These are phyloP conservation scores for Hozukius guyotensis DNA, from an alignment of 2,797 vertebrate genomes.

Conservation along the genomic window DNA sequence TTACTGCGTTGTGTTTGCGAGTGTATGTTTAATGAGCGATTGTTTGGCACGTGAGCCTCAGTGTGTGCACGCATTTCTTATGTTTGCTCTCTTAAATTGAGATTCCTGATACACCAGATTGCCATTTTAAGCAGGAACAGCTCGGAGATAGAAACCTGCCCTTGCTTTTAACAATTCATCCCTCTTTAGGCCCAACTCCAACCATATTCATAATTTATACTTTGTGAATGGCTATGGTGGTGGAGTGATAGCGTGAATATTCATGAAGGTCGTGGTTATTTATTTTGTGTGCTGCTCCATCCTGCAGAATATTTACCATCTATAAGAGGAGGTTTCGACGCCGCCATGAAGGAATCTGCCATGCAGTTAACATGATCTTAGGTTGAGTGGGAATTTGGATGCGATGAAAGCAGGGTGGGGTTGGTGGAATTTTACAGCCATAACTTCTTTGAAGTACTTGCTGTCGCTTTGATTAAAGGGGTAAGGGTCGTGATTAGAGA, in stretches of 20 bases:
- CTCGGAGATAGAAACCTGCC: neutral
- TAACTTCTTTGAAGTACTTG: constrained; percentile 63
- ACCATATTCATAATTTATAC: constrained; percentile 65
- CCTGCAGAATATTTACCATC: neutral
- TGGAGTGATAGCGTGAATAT: constrained; percentile 46
- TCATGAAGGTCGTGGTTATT: constrained; percentile 52
- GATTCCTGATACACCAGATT: constrained; percentile 19
- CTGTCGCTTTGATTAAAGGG: constrained; percentile 66
- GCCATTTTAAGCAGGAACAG: neutral
- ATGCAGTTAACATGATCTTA: constrained; percentile 42
- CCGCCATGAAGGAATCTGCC: constrained; percentile 25
- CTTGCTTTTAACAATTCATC: constrained; percentile 18
- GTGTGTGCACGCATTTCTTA: constrained; percentile 12
- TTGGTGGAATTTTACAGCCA: constrained; percentile 38
- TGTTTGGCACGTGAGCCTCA: neutral
- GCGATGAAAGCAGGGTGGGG: constrained; percentile 45
- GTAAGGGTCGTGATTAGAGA: constrained; percentile 53
- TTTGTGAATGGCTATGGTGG: constrained; percentile 57
- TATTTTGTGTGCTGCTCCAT: constrained; percentile 34
- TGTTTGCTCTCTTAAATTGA: constrained; percentile 28
- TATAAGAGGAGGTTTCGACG: neutral
- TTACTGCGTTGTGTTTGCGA: neutral
- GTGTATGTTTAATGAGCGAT: neutral
- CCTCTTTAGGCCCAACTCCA: neutral
- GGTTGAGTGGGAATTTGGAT: constrained; percentile 27